These are phyloP conservation scores for Anisognathus igniventris DNA, from an alignment of 2,797 vertebrate genomes.

Conservation along the genomic window DNA sequence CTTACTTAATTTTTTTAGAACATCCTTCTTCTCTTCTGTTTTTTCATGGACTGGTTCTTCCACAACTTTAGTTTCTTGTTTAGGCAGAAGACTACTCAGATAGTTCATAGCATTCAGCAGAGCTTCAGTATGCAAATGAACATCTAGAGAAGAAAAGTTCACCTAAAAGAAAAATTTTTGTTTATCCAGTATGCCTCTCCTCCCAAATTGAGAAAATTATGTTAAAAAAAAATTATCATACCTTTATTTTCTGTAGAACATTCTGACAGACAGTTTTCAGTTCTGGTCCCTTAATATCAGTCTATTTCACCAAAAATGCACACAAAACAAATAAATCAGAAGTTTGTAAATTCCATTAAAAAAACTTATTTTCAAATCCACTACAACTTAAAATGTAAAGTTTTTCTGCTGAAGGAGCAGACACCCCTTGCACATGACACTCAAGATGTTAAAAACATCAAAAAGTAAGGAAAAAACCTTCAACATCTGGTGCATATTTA, in stretches of 20 bases:
- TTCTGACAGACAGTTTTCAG: conserved; percentile 85
- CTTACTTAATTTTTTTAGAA: conserved; percentile 75
- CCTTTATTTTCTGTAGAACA: conserved; percentile 91
- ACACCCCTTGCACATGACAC: not conserved
- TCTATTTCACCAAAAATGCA: conserved; percentile 71
- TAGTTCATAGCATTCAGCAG: conserved; percentile 90
- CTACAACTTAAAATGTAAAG: not conserved
- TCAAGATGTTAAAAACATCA: not conserved
- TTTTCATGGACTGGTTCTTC: conserved; percentile 76
- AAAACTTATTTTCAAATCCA: not conserved
- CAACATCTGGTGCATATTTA: not conserved
- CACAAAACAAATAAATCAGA: not conserved
- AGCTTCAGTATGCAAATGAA: conserved; percentile 94
- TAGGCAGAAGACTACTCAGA: conserved; percentile 84
- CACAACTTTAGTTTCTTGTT: conserved; percentile 71
- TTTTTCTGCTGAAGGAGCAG: not conserved
- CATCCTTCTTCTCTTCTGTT: conserved; percentile 85
- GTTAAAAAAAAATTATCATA: conserved; percentile 35
- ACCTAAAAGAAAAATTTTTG: conserved; percentile 63
- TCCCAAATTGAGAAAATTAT: not conserved
- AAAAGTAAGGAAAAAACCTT: not conserved
- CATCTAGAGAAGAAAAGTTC: conserved; percentile 93
- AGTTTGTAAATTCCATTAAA: not conserved
- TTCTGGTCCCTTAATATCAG: conserved; percentile 85
- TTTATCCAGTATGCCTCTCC: not conserved